These are phyloP conservation scores for Apis mellifera DNA, from an alignment of 1,140 invertebrate species.

Conservation along the genomic window DNA sequence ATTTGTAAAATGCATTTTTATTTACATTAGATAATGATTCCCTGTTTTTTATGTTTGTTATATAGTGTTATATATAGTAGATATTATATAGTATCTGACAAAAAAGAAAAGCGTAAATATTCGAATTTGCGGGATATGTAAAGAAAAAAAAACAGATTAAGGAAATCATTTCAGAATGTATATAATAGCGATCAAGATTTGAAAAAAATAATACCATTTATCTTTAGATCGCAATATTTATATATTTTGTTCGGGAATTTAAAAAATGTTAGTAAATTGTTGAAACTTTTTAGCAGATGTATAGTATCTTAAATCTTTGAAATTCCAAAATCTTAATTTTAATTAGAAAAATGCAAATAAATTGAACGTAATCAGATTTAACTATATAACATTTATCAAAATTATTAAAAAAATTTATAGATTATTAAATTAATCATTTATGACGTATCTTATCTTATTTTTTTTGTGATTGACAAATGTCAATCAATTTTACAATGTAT, in stretches of 20 bases:
- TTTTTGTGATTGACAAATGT: conserved; percentile 6
- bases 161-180: neutral
- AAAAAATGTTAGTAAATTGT: conserved; percentile 9
- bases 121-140: neutral
- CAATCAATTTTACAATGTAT: neutral
- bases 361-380: neutral
- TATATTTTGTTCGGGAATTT: neutral
- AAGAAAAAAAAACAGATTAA: neutral
- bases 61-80: neutral
- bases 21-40: conserved; percentile 4
- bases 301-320: conserved; percentile 7
- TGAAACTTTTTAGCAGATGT: neutral
- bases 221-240: conserved; percentile 22
- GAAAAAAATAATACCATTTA: conserved; percentile 15
- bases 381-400: neutral
- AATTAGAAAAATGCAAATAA: conserved; percentile 7
- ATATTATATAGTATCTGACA: neutral
- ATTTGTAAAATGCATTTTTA: neutral
- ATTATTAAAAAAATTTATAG: neutral
- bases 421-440: neutral
- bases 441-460: neutral
- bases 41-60: conserved; percentile 17
- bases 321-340: conserved; percentile 10
- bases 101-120: neutral
- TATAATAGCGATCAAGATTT: neutral